Base-by-base conservation (phyloP, 2,113 vertebrate species). In the Pseudolaguvia tuberculata region DNA sequence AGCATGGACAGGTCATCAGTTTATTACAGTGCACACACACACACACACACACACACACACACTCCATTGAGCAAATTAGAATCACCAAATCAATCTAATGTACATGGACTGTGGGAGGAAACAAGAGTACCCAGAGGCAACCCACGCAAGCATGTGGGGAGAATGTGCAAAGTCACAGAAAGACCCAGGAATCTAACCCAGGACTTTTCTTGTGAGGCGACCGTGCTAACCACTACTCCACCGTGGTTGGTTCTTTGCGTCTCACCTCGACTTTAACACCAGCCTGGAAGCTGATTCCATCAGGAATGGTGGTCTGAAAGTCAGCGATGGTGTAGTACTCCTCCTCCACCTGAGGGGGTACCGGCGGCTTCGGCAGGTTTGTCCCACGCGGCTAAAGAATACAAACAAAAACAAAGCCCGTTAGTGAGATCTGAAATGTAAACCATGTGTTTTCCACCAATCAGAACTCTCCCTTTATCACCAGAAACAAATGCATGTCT, bases 301-400 rank as follows among this genome's bases (percentile, higher is more conserved):
- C 97, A 0, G 95, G 96, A 75, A 99, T 99, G 75, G 91, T 99
- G 29, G 97, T 99, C 88, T 99, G 97, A 89, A 99, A 99, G 77
- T 99, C 95, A 4, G 97, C 94, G 0, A 99, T 99, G 78, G 97
- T 99, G 82, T 99, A 99, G 83, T 93, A 98, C 67, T 99, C 97
- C 77, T 98, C 96, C 80, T 99, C 96, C 51, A 99, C 97, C 77
- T 94, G 94, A 5, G 97, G 97, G 2, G 97, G 93, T 53, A 93
- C 80, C 0, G 97, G 97, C 0, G 97, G 97, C 83, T 97, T 98
- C 0, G 97, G 97, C 57, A 99, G 88, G 83, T 97, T 93, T 79
- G 92, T 55, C 52, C 97, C 95, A 69, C 97, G 93, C 55, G 96
- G 96, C 97, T 99, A 23, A 51, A 8, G 50, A 13, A 23, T 31